Conservation (phyloP, 2,888 invertebrate genomes). For the Macrosoma leucophasiata region DNA sequence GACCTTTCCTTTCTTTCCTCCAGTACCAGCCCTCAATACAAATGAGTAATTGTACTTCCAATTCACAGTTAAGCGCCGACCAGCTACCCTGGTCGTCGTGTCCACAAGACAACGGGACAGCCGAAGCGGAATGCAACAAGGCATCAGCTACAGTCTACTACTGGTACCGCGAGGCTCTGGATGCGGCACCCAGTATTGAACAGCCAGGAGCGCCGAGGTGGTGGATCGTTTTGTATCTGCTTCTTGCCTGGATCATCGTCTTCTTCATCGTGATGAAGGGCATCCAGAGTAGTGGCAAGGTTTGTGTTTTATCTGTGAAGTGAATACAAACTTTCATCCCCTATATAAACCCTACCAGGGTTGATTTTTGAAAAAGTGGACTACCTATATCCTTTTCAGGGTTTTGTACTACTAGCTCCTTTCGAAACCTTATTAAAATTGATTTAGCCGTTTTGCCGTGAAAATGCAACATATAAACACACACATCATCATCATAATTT, state of each 20-base stretch:
- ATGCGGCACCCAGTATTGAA: conserved; percentile 90
- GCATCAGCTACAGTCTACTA: conserved; percentile 94
- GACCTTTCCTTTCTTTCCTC: no score
- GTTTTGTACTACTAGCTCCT: no score
- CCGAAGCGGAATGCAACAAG: conserved; percentile 84
- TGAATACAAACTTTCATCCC: background rate
- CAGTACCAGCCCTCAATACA: no score
- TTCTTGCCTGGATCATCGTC: conserved; percentile 92
- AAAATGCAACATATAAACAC: no score
- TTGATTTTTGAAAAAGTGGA: no score
- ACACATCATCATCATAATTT: no score
- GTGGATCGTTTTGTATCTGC: conserved; percentile 93
- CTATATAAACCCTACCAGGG: no score
- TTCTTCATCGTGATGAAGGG: conserved; percentile 98
- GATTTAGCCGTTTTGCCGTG: no score
- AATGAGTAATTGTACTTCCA: no score
- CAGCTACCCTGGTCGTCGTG: conserved; percentile 90
- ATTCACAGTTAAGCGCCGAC: conserved; percentile 78
- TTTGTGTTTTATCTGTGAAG: conserved; percentile 51
- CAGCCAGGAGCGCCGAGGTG: conserved; percentile 90
- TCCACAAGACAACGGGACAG: conserved; percentile 81
- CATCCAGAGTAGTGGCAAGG: conserved; percentile 97
- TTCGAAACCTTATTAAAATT: no score
- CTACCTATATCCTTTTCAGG: no score
- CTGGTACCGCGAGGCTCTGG: conserved; percentile 93